phyloP scores from a whole-genome alignment of 2,113 vertebrate genomes.

The Rattus rattus region DNA sequence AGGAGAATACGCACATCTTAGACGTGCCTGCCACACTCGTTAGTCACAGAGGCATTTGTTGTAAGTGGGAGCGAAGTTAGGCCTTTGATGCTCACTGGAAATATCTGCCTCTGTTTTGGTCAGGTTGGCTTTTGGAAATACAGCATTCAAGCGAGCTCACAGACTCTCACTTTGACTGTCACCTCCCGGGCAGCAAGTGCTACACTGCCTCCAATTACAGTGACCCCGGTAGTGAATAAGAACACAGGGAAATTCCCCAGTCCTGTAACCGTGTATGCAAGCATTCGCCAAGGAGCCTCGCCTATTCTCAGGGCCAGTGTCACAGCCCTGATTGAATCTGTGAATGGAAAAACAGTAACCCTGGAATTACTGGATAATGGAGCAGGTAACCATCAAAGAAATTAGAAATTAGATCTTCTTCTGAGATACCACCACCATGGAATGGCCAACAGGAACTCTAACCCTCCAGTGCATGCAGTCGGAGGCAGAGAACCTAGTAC shows the following conservation, averaged over 20 bases:
- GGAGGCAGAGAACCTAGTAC: background rate
- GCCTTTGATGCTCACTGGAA: slow-evolving; percentile 38
- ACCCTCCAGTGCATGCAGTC: background rate
- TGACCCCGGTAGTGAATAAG: slow-evolving; percentile 76
- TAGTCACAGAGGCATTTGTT: background rate
- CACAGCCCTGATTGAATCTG: slow-evolving; percentile 83
- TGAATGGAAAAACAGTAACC: slow-evolving; percentile 62
- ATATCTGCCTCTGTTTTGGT: slow-evolving; percentile 46
- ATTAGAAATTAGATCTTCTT: background rate
- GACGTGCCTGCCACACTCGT: background rate
- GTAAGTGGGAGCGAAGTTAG: background rate
- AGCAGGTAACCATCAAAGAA: slow-evolving; percentile 82
- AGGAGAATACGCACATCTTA: background rate
- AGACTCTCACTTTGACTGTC: slow-evolving; percentile 83
- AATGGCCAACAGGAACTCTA: background rate
- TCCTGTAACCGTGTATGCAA: slow-evolving; percentile 83
- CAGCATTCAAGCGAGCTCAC: slow-evolving; percentile 74
- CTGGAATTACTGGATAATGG: slow-evolving; percentile 86
- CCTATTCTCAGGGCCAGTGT: slow-evolving; percentile 84
- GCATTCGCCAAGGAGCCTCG: slow-evolving; percentile 80
- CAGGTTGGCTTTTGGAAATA: slow-evolving; percentile 86
- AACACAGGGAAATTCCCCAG: slow-evolving; percentile 72
- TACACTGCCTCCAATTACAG: slow-evolving; percentile 77
- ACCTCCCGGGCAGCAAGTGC: slow-evolving; percentile 81
- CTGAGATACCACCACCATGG: background rate